phyloP scores from a whole-genome alignment of 2,888 invertebrate species.

The Drosophila pullipes region DNA sequence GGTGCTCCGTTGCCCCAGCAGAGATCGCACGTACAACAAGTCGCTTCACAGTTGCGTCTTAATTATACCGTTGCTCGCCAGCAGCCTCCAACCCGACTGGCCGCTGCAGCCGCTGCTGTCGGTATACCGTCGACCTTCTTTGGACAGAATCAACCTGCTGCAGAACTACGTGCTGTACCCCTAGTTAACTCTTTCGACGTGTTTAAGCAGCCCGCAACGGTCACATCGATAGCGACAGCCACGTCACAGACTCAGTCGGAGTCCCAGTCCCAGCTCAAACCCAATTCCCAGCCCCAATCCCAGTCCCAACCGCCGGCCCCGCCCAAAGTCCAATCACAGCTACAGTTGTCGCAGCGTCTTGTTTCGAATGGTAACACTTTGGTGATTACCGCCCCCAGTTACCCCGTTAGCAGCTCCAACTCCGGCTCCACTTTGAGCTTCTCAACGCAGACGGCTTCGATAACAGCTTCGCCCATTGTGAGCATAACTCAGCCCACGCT shows the following conservation, averaged over 20 bases:
- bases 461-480: constrained; percentile 29
- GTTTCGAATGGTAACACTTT: constrained; percentile 27
- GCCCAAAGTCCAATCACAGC: background rate
- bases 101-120: background rate
- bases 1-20: background rate
- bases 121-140: background rate
- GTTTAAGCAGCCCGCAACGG: background rate
- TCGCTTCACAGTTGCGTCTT: background rate
- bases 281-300: background rate
- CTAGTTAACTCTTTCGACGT: background rate
- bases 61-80: constrained; percentile 4
- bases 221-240: background rate
- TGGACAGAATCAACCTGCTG: background rate
- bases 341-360: constrained; percentile 9
- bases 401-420: background rate
- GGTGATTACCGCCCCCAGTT: constrained; percentile 38
- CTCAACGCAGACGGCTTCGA: constrained; percentile 20
- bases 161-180: constrained; percentile 1
- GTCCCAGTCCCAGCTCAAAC: background rate
- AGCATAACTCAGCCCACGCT: constrained; percentile 1
- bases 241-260: background rate
- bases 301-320: background rate
- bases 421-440: background rate
- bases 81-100: background rate
- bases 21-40: background rate